Percentiles rank a stretch among this genome's conserved stretches.
phyloP scores from a whole-genome alignment of 2,888 invertebrate genomes.

The Lasioglossum calceatum region DNA sequence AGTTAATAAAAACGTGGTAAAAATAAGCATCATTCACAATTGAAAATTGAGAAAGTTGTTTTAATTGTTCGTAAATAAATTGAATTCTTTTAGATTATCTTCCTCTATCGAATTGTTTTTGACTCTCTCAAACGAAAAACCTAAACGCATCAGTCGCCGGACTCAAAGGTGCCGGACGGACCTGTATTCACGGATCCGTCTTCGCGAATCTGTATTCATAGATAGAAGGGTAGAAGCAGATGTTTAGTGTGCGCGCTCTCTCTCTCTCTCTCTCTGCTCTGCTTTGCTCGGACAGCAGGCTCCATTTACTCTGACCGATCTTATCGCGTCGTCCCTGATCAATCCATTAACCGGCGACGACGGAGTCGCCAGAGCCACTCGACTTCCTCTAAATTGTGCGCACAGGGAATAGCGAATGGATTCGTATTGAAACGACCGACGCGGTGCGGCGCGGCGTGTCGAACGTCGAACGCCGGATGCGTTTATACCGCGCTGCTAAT shows the following conservation, averaged over 20 bases:
- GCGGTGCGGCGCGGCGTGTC: neutral
- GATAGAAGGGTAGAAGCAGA: neutral
- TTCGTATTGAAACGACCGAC: neutral
- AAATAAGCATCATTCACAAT: too few relatives aligned
- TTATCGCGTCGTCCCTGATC: conserved; percentile 23
- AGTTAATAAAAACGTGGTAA: too few relatives aligned
- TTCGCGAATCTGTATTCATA: too few relatives aligned
- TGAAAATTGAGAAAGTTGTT: too few relatives aligned
- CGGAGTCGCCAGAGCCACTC: conserved; percentile 16
- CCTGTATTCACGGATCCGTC: too few relatives aligned
- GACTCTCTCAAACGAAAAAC: too few relatives aligned
- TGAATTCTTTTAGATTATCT: too few relatives aligned
- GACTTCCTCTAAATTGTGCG: conserved; percentile 19
- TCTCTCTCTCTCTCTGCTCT: neutral
- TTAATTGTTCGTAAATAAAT: too few relatives aligned
- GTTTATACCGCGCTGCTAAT: neutral
- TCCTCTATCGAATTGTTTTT: too few relatives aligned
- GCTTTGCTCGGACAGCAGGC: neutral
- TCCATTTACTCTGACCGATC: neutral
- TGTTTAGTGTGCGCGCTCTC: neutral
- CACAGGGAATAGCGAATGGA: neutral
- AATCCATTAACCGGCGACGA: conserved; percentile 35
- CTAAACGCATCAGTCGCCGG: too few relatives aligned
- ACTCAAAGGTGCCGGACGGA: too few relatives aligned
- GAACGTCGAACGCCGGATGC: neutral